A percentile compares a stretch with the other conserved stretches of the same genome.
Conservation (phyloP, 2,888 invertebrate species). For the Melanostoma scalare region DNA sequence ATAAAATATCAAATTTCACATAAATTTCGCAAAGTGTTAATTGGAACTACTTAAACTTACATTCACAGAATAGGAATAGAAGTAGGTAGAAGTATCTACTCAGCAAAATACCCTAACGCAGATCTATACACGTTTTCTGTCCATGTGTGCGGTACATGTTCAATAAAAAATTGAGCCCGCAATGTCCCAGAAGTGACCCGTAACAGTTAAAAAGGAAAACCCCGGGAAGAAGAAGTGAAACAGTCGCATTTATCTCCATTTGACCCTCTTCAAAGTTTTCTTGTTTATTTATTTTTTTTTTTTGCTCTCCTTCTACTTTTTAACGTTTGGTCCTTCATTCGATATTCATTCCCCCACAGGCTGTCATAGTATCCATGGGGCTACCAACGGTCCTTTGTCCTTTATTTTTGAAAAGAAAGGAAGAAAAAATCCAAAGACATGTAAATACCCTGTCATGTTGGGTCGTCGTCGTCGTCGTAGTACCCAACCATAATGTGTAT, state of each 20-base stretch:
- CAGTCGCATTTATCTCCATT: conserved; percentile 82
- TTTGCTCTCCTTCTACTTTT: conserved; percentile 16
- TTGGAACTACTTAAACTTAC: conserved; percentile 58
- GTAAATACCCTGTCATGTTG: conserved; percentile 74
- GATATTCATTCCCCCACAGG: conserved; percentile 73
- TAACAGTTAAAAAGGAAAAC: conserved; percentile 57
- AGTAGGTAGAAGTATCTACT: no score
- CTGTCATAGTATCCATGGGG: conserved; percentile 66
- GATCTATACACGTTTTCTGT: conserved; percentile 9
- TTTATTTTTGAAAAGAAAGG: conserved; percentile 43
- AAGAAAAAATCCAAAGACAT: conserved; percentile 70
- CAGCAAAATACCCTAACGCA: conserved; percentile 25
- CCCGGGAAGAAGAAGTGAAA: conserved; percentile 72
- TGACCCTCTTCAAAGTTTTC: conserved; percentile 83
- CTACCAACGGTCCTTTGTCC: conserved; percentile 71
- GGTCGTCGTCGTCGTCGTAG: conserved; percentile 53
- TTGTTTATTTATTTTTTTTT: conserved; percentile 75
- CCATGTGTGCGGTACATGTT: conserved; percentile 29
- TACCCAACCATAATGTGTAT: conserved; percentile 23
- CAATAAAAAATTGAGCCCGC: conserved; percentile 53
- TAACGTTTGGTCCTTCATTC: conserved; percentile 65
- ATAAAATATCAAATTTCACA: conserved; percentile 65
- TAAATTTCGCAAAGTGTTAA: conserved; percentile 62
- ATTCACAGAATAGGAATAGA: not conserved
- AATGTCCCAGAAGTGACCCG: conserved; percentile 72